Evolutionary conservation across 1,140 invertebrate species (phyloP).

Genomic region (Campoletis sonorensis): DNA sequence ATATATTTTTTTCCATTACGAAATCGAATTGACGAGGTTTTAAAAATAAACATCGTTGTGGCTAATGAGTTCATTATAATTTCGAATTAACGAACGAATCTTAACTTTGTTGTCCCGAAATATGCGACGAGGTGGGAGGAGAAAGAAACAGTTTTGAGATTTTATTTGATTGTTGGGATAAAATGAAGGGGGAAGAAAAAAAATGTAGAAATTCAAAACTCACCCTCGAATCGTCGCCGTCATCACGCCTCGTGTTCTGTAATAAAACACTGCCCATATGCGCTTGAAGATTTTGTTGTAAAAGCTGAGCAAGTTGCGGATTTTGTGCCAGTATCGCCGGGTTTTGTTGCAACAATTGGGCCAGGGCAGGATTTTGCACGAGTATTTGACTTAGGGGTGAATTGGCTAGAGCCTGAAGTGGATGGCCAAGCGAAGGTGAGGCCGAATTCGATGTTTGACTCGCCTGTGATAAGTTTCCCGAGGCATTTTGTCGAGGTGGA

Average conservation of each 20-base stretch:
- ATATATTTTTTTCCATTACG: conserved; percentile 3
- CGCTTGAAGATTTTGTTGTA: conserved; percentile 73
- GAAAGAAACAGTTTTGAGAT: no score
- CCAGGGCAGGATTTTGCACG: conserved; percentile 71
- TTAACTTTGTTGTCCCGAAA: not conserved
- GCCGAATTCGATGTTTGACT: conserved; percentile 64
- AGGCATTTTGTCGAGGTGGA: conserved; percentile 69
- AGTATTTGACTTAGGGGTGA: conserved; percentile 71
- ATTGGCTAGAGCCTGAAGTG: conserved; percentile 60
- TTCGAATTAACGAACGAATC: no score
- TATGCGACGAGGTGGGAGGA: not conserved
- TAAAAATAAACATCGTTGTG: not conserved
- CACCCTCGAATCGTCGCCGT: conserved; percentile 70
- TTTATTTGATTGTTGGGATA: no score
- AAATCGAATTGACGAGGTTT: conserved; percentile 2
- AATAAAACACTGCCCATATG: conserved; percentile 72
- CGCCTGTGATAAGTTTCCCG: conserved; percentile 66
- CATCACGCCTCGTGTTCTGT: conserved; percentile 65
- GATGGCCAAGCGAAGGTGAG: conserved; percentile 58
- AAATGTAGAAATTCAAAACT: conserved; percentile 60
- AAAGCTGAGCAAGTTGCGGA: conserved; percentile 70
- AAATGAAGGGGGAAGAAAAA: no score
- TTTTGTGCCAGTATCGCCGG: conserved; percentile 71
- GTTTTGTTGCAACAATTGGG: conserved; percentile 72
- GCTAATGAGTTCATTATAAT: no score